Conservation (phyloP, 2,113 vertebrate genomes). For the Strix uralensis region DNA sequence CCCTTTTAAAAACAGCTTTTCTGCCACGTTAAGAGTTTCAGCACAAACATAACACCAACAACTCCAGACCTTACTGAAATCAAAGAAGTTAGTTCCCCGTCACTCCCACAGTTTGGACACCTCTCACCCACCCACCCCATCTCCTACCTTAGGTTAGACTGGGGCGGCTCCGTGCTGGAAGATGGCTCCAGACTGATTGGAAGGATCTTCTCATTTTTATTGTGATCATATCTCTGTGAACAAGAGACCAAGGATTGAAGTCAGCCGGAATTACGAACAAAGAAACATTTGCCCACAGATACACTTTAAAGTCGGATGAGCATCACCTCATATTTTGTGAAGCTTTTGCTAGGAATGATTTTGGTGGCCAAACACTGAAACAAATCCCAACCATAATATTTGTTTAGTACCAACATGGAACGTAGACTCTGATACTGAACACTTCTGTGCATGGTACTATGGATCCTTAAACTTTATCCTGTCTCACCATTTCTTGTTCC, state of each 20-base stretch:
- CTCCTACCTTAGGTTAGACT: conserved; percentile 88
- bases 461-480: background rate
- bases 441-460: background rate
- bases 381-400: background rate
- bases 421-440: background rate
- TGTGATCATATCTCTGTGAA: conserved; percentile 91
- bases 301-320: background rate
- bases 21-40: background rate
- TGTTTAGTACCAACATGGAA: background rate
- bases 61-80: background rate
- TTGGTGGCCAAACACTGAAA: background rate
- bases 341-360: background rate
- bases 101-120: background rate
- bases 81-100: background rate
- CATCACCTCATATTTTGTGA: background rate
- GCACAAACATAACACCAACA: background rate
- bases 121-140: background rate
- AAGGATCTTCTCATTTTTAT: conserved; percentile 91
- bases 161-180: conserved; percentile 84
- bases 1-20: background rate
- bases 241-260: conserved; percentile 15
- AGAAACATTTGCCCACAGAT: background rate
- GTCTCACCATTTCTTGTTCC: background rate
- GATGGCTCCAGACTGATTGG: conserved; percentile 94
- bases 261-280: background rate